Base-by-base conservation (phyloP, 1,140 invertebrate genomes). In the Kradibia gibbosae region DNA sequence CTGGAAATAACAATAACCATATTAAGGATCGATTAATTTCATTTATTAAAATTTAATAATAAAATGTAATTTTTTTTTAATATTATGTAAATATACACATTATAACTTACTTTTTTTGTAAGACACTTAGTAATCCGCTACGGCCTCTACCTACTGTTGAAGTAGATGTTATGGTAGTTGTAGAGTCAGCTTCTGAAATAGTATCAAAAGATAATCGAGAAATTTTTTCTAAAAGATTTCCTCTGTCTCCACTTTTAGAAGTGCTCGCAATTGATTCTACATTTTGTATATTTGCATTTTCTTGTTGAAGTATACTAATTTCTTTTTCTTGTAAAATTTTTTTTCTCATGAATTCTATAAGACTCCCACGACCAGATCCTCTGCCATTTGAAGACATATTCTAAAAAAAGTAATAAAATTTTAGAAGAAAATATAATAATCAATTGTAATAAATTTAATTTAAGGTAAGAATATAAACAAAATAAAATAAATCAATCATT, bases 91-190 rank as follows among this genome's bases (percentile, higher is more conserved):
- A 81, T 82, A 48, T 3, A 78, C 3, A 83, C 45, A 65, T 72
- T 57, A 39, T 2, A 31, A 79, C 55, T 8, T 60, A 73, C 60
- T 60, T 62, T 22, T 70, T 84, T 2, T 73, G 80, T 31, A 81
- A 42, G 3, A 65, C 7, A 20, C 0, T 1, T 50, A 67, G 15
- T 0, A 86, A 22, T 10, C 82, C 42, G 0, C 67, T 83, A 74
- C 86, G 75, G 45, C 83, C 87, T 62, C 34, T 62, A 62, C 81
- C 62, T 34, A 55, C 15, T 31, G 22, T 31, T 50, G 53, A 11
- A 15, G 53, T 28, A 48, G 78, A 39, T 25, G 20, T 13, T 15
- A 53, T n/a, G 4, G 57, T 50, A 72, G 31, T 3, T 28, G 39
- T 78, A 60, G 71, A 34, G 34, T 48, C 79, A 31, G 48, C 57